Base-by-base conservation (phyloP, 2,888 invertebrate genomes). In the Heliconius hortense region DNA sequence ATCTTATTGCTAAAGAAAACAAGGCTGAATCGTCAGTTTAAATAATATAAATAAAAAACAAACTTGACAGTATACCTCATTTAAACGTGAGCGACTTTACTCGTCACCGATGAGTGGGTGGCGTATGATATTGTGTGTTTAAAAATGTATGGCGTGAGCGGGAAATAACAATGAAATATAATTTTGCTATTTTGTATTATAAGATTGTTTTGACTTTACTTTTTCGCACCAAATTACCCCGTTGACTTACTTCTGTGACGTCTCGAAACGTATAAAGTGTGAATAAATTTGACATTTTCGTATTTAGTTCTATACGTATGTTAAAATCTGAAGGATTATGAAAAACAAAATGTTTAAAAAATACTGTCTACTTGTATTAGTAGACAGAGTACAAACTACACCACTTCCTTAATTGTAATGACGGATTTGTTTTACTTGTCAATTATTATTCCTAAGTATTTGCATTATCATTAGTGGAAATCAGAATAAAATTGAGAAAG, bases 151-250 rank as follows among this genome's bases (percentile, higher is more conserved):
- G 11, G 0, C 15, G 1, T 24, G 35, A 24, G 48, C 3, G 43
- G 43, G 31, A 31, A 18, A 60, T 18, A 59, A 48, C 59, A 72
- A 71, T 64, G 31, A 66, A 70, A 73, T 63, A 39, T 63, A 68
- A 62, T 28, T 56, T 68, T 28, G 10, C 18, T 53, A n/a, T n/a
- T n/a, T n/a, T n/a, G n/a, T n/a, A n/a, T n/a, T n/a, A n/a, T n/a
- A n/a, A 28, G 5, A 67, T 73, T 73, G 35, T 67, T 59, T 66
- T 63, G 59, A 74, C 71, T 59, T 68, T 35, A 21, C 18, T 26
- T 28, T 60, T 68, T 56, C 59, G 56, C 43, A 60, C 2, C 21
- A 64, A 72, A 74, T 74, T 28, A 64, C 64, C 48, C 67, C 35
- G n/a, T 66, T 28, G 39, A 39, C 13, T 39, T 59, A 0, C 10